Conservation (phyloP, 2,113 vertebrate species). For the Stomatorhinus ivindoensis region DNA sequence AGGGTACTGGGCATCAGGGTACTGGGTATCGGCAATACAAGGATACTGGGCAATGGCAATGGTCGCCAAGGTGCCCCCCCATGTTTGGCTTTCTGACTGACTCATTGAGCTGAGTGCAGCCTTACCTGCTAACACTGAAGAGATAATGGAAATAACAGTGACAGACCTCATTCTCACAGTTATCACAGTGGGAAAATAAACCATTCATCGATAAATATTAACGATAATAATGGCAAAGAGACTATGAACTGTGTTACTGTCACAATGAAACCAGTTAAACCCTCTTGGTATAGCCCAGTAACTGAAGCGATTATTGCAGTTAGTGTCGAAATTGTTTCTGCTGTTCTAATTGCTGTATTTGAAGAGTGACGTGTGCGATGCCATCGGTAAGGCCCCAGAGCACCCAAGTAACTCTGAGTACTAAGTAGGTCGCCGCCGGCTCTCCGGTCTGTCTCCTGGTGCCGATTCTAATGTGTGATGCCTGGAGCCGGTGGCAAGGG, state of each 20-base stretch:
- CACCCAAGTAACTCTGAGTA: neutral
- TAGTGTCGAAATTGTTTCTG: neutral
- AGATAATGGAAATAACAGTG: neutral
- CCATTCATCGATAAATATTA: neutral
- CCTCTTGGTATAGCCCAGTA: neutral
- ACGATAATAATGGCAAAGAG: neutral
- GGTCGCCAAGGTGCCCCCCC: neutral
- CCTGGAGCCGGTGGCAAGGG: slow-evolving; percentile 42
- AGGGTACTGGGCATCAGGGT: neutral
- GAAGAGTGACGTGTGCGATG: neutral
- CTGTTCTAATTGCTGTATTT: neutral
- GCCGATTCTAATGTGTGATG: neutral
- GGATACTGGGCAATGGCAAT: neutral
- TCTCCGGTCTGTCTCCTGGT: neutral
- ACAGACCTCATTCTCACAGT: neutral
- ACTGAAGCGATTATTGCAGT: neutral
- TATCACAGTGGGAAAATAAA: neutral
- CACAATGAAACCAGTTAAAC: neutral
- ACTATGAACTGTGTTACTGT: neutral
- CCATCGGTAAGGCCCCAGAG: neutral
- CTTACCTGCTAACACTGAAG: neutral
- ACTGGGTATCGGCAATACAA: neutral
- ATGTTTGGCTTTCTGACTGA: neutral
- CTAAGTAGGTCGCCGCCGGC: neutral
- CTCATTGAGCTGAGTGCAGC: neutral